A percentile compares a stretch with the other conserved stretches of the same genome.
Conservation (phyloP, 2,797 vertebrate species). For the Anas flavirostris region DNA sequence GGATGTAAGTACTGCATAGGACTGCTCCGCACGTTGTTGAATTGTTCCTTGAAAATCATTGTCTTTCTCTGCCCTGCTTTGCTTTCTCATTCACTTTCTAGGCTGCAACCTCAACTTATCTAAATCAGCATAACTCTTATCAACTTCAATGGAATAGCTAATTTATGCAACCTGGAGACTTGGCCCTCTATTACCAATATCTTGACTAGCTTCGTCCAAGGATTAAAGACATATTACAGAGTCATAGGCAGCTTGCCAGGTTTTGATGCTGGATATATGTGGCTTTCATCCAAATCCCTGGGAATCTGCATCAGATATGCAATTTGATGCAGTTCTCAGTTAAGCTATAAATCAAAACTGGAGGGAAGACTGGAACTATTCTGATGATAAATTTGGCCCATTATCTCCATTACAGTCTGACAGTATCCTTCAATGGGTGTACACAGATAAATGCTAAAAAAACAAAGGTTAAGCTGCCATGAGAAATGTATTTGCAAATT, state of each 20-base stretch:
- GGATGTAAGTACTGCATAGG: slow-evolving; percentile 85
- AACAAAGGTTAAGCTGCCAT: neutral
- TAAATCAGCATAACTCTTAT: neutral
- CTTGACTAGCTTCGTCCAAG: neutral
- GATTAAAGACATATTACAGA: neutral
- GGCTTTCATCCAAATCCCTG: neutral
- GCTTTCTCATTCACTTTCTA: neutral
- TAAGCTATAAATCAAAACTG: neutral
- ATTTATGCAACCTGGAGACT: neutral
- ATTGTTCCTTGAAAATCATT: neutral
- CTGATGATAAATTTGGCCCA: neutral
- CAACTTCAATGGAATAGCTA: neutral
- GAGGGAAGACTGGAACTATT: neutral
- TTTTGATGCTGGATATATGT: neutral
- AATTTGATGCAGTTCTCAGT: neutral
- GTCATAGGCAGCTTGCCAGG: neutral
- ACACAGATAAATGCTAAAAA: neutral
- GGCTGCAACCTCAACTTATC: neutral
- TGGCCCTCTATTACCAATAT: neutral
- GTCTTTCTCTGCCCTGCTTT: neutral
- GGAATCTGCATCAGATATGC: neutral
- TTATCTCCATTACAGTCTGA: neutral
- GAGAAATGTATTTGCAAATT: neutral
- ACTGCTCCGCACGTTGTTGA: neutral
- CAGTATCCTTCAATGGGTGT: neutral